phyloP scores from a whole-genome alignment of 2,113 vertebrate genomes.

The Syngnathus floridae region DNA sequence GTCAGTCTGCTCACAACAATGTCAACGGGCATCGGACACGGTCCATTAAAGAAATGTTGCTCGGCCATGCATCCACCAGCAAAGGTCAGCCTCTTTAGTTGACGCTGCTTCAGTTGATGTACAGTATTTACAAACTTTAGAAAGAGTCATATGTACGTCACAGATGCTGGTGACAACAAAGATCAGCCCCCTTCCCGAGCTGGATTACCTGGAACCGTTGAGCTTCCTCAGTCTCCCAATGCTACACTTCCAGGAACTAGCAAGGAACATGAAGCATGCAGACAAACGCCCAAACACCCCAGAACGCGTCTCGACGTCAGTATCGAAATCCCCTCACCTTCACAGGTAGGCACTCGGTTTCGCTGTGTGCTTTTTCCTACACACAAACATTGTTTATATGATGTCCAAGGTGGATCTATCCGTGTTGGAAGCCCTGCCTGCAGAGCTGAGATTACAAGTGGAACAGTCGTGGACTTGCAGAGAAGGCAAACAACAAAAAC shows the following conservation, averaged over 20 bases:
- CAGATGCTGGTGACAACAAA: constrained; percentile 57
- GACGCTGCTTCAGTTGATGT: neutral
- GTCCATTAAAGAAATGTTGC: constrained; percentile 82
- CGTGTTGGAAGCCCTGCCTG: constrained; percentile 85
- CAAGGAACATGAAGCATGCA: constrained; percentile 59
- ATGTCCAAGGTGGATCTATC: constrained; percentile 82
- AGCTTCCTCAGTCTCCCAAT: constrained; percentile 45
- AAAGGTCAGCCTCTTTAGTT: constrained; percentile 31
- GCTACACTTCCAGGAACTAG: constrained; percentile 62
- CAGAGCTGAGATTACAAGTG: constrained; percentile 86
- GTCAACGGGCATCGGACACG: constrained; percentile 56
- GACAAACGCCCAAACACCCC: constrained; percentile 68
- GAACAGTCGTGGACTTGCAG: constrained; percentile 76
- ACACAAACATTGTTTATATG: neutral
- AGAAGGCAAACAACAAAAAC: constrained; percentile 42
- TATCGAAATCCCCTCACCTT: constrained; percentile 90
- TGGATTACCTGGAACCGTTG: constrained; percentile 44
- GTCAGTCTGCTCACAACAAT: constrained; percentile 48
- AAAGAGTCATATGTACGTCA: constrained; percentile 17
- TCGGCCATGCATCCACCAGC: constrained; percentile 57
- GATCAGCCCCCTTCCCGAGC: constrained; percentile 61
- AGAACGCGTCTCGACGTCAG: constrained; percentile 80
- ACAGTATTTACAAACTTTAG: constrained; percentile 1
- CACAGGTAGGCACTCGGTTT: constrained; percentile 75
- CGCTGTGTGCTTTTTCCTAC: neutral